Evolutionary conservation across 1,140 invertebrate species (phyloP).

Genomic region (Drosophila truncata): DNA sequence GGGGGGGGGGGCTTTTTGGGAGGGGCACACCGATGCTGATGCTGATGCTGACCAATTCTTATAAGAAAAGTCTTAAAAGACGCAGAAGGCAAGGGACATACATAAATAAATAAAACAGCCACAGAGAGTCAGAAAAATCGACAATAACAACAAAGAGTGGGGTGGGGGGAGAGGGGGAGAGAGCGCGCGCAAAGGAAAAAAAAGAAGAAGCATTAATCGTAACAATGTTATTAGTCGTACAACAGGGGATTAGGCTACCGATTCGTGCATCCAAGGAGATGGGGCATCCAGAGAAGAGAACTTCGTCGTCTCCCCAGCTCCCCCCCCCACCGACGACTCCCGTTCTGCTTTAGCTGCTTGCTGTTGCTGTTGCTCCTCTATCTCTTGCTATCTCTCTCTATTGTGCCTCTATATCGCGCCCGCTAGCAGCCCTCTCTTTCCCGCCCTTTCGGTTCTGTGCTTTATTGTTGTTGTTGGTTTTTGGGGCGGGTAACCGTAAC

Average conservation of each 20-base stretch:
- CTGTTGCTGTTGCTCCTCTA: neutral
- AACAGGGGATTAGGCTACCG: constrained; percentile 85
- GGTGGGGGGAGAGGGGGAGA: neutral
- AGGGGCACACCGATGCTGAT: constrained; percentile 32
- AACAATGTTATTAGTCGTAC: constrained; percentile 85
- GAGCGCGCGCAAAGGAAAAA: constrained; percentile 20
- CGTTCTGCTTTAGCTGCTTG: neutral
- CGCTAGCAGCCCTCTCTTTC: constrained; percentile 2
- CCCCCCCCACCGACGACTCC: neutral
- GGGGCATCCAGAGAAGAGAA: constrained; percentile 23
- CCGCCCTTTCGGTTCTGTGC: neutral
- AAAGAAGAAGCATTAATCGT: constrained; percentile 82
- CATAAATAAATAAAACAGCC: constrained; percentile 78
- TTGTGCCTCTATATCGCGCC: neutral
- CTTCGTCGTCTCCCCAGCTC: constrained; percentile 6
- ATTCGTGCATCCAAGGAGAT: constrained; percentile 67
- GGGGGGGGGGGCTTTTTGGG: neutral
- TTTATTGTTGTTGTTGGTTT: constrained; percentile 17
- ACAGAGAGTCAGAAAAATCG: constrained; percentile 52
- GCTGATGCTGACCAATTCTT: constrained; percentile 67
- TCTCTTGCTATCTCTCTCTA: neutral
- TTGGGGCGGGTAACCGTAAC: constrained; percentile 46
- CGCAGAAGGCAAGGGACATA: constrained; percentile 64
- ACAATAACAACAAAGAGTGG: constrained; percentile 31
- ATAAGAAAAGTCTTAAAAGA: constrained; percentile 72